Percentiles rank a stretch among this genome's conserved stretches.
Evolutionary conservation across 2,888 invertebrate genomes (phyloP).

Genomic region (Megastigmus dorsalis): DNA sequence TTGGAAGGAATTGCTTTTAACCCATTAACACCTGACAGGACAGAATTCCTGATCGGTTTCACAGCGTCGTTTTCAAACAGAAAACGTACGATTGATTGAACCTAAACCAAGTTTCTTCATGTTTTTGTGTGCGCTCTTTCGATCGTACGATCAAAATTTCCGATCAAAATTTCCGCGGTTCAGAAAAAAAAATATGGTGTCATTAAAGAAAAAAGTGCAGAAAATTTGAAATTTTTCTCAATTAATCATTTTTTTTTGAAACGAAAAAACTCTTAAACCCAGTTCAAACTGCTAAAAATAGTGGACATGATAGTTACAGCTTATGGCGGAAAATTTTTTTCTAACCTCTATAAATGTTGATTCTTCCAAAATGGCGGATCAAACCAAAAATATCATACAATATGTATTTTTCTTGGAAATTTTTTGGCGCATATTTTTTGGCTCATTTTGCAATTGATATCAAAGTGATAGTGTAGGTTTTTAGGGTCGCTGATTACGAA

Average conservation of each 20-base stretch:
- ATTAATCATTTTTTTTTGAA: background rate
- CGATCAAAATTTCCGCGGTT: background rate
- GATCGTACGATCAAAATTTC: background rate
- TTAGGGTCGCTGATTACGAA: no score
- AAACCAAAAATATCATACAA: background rate
- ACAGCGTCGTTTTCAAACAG: background rate
- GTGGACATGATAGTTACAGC: background rate
- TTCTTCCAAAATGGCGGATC: no score
- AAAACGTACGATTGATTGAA: slow-evolving; percentile 1
- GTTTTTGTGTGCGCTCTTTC: background rate
- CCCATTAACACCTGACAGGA: no score
- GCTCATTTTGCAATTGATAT: background rate
- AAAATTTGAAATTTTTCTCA: background rate
- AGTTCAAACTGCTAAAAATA: slow-evolving; percentile 1
- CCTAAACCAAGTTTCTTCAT: background rate
- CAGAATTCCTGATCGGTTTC: no score
- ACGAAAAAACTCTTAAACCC: background rate
- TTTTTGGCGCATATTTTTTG: no score
- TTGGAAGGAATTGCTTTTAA: no score
- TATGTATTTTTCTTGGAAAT: no score
- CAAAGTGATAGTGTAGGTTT: background rate
- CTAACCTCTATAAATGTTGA: no score
- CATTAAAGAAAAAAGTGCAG: slow-evolving; percentile 11
- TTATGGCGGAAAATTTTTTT: background rate
- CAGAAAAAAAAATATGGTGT: slow-evolving; percentile 1